Evolutionary conservation across 2,113 vertebrate genomes (phyloP).

Genomic region (Suncus etruscus): DNA sequence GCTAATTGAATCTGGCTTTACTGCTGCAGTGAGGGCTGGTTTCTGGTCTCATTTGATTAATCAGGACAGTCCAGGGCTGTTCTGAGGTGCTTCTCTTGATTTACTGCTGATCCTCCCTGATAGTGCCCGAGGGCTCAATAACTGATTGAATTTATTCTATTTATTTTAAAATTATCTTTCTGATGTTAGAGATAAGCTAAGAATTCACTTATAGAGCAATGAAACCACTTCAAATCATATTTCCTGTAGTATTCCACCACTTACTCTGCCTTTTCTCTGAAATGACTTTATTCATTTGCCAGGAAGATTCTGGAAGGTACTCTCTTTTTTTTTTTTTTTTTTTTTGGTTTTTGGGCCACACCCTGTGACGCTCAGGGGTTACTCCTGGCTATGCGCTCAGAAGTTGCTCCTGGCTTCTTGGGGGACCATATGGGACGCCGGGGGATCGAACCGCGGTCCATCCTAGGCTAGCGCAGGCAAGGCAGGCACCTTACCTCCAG

Average conservation of each 20-base stretch:
- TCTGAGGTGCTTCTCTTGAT: conserved; percentile 83
- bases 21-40: conserved; percentile 82
- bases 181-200: conserved; percentile 80
- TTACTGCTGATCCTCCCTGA: conserved; percentile 84
- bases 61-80: conserved; percentile 81
- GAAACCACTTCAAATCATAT: conserved; percentile 68
- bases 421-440: no score
- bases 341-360: no score
- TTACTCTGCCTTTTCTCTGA: conserved; percentile 65
- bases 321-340: no score
- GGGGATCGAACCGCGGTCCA: no score
- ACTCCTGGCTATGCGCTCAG: no score
- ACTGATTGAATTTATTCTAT: conserved; percentile 85
- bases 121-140: conserved; percentile 82
- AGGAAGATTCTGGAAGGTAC: conserved; percentile 72
- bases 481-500: no score
- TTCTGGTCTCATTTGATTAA: conserved; percentile 87
- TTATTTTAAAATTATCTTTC: conserved; percentile 82
- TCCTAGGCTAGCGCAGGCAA: no score
- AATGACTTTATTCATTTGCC: conserved; percentile 65
- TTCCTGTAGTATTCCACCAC: conserved; percentile 61
- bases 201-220: conserved; percentile 79
- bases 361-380: no score
- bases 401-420: no score
- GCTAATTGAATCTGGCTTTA: conserved; percentile 89